A percentile compares a stretch with the other conserved stretches of the same genome.
Conservation (phyloP, 2,113 vertebrate genomes). For the Zosterops borbonicus region DNA sequence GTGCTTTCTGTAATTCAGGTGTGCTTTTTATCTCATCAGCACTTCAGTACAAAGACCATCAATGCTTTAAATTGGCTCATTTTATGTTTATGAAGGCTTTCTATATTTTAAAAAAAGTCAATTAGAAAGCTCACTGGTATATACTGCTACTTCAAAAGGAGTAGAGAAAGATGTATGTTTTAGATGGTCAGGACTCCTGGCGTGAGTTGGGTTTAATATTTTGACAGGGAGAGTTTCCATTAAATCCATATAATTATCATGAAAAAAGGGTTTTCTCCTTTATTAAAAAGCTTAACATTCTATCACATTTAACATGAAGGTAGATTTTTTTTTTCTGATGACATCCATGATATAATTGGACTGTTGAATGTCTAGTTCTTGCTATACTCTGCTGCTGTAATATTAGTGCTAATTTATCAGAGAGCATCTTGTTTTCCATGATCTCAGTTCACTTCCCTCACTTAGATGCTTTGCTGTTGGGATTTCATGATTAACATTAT, state of each 20-base stretch:
- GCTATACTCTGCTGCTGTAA: neutral
- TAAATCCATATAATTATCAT: constrained; percentile 19
- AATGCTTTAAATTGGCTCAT: constrained; percentile 37
- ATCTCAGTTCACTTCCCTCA: neutral
- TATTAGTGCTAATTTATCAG: neutral
- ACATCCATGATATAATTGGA: neutral
- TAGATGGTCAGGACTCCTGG: constrained; percentile 1
- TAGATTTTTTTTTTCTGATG: neutral
- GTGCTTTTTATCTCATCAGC: constrained; percentile 26
- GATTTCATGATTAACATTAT: neutral
- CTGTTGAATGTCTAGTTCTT: neutral
- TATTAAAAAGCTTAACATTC: neutral
- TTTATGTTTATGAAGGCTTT: constrained; percentile 48
- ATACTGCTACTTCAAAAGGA: constrained; percentile 38
- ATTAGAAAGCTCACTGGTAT: constrained; percentile 32
- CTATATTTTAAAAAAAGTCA: neutral
- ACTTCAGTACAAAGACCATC: constrained; percentile 19
- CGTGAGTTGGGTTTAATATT: constrained; percentile 9
- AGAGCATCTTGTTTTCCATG: neutral
- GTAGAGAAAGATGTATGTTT: constrained; percentile 2
- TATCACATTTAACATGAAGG: constrained; percentile 13
- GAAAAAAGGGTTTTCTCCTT: neutral
- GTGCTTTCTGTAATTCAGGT: neutral
- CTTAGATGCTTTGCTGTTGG: neutral
- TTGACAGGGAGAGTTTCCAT: constrained; percentile 12